These are phyloP conservation scores for Etheostoma perlongum DNA, from an alignment of 2,797 vertebrate species.

Conservation along the genomic window DNA sequence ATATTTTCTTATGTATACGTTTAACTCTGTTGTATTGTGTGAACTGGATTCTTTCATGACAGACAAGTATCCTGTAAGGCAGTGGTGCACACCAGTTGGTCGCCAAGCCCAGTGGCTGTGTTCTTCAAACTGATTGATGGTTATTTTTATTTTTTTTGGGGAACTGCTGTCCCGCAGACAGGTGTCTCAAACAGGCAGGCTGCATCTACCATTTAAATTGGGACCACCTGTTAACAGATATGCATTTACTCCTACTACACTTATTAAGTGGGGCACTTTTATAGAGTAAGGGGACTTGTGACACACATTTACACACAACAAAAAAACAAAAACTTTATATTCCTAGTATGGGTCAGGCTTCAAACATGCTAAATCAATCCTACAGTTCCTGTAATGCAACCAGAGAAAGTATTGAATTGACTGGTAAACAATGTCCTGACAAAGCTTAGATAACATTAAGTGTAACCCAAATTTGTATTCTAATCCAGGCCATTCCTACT, in stretches of 20 bases:
- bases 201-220: slow-evolving; percentile 20
- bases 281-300: neutral
- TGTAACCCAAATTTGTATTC: too few relatives aligned
- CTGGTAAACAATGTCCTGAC: neutral
- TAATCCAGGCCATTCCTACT: too few relatives aligned
- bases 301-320: neutral
- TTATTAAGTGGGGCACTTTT: neutral
- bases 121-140: slow-evolving; percentile 44
- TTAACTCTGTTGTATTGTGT: neutral
- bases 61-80: slow-evolving; percentile 29
- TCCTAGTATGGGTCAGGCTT: too few relatives aligned
- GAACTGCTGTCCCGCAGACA: slow-evolving; percentile 49
- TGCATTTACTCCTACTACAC: neutral
- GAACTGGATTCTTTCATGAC: neutral
- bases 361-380: neutral
- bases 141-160: slow-evolving; percentile 25
- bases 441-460: neutral
- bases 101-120: slow-evolving; percentile 24
- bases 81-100: slow-evolving; percentile 50
- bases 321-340: neutral
- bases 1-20: slow-evolving; percentile 13
- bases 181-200: slow-evolving; percentile 31
- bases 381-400: neutral
- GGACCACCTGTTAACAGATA: slow-evolving; percentile 19
- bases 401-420: neutral